Base-by-base conservation (phyloP, 2,888 invertebrate species). In the Eilema griseolum region DNA sequence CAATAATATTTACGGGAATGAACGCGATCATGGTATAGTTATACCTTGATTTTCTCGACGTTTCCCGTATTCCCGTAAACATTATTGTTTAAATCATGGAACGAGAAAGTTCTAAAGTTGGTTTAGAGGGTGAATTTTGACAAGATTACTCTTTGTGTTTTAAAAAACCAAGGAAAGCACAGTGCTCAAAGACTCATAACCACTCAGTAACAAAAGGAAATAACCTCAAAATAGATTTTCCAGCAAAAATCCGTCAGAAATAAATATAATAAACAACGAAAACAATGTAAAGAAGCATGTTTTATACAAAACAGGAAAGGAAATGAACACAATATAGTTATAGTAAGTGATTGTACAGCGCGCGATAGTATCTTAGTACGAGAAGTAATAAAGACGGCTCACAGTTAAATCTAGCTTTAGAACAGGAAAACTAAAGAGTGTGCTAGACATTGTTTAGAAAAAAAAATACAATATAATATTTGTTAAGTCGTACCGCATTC, bases 361-460 rank as follows among this genome's bases (percentile, higher is more conserved):
- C 75, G 83, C 71, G 91, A 92, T 91, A 88, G 83, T 88, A 91
- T 92, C 92, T 88, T 84, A 84, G 87, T 85, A 89, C 87, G 86
- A 86, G 88, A 82, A 86, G 92, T 89, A 91, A 92, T 93, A 93
- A 92, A 93, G 91, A 91, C 90, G 89, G 89, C 87, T 90, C 89
- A 85, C 84, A 87, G 87, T 87, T 85, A 89, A 89, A 86, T 87
- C 89, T 89, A 89, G 87, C 86, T 67, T 84, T 79, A 75, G 84
- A 74, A 89, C 84, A 89, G 68, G 66, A 72, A 82, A 79, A 70
- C 69, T 87, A 84, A 87, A 59, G 83, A 81, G 82, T 16, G 10
- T 24, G 20, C 4, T 12, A 31, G 31, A 70, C 5, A 14, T 65
- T 37, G 41, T 5, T 3, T 57, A 37, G 37, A 66, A 62, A 31